Evolutionary conservation across 2,113 vertebrate species (phyloP).

Genomic region (Passer domesticus): DNA sequence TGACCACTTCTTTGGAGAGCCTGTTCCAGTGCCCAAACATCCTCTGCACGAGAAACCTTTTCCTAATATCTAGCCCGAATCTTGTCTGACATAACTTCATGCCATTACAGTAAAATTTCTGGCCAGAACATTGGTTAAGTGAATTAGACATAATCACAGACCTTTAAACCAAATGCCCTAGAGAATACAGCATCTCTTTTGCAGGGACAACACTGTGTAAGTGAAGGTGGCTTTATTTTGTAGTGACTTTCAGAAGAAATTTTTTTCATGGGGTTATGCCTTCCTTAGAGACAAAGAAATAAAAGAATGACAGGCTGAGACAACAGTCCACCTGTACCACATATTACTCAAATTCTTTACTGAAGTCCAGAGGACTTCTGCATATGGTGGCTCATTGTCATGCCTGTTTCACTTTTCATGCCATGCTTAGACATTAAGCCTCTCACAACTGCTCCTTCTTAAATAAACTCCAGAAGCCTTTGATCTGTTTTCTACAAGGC

Average conservation of each 20-base stretch:
- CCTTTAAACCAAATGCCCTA: neutral
- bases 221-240: neutral
- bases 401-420: slow-evolving; percentile 50
- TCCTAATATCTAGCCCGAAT: neutral
- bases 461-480: slow-evolving; percentile 52
- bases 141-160: neutral
- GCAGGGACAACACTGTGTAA: neutral
- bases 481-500: slow-evolving; percentile 50
- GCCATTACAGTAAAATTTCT: neutral
- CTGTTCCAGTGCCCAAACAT: neutral
- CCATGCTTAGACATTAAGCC: slow-evolving; percentile 17
- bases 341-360: slow-evolving; percentile 21
- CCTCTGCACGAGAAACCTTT: neutral
- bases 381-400: neutral
- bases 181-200: neutral
- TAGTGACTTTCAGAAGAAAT: neutral
- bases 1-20: neutral
- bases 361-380: neutral
- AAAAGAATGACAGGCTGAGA: slow-evolving; percentile 4
- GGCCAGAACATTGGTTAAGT: neutral
- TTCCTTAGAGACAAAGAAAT: neutral
- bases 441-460: slow-evolving; percentile 59
- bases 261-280: neutral
- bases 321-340: slow-evolving; percentile 11
- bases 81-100: neutral